A percentile compares a stretch with the other conserved stretches of the same genome.
These are phyloP conservation scores for Sphecodes monilicornis DNA, from an alignment of 2,888 invertebrate species.

Conservation along the genomic window DNA sequence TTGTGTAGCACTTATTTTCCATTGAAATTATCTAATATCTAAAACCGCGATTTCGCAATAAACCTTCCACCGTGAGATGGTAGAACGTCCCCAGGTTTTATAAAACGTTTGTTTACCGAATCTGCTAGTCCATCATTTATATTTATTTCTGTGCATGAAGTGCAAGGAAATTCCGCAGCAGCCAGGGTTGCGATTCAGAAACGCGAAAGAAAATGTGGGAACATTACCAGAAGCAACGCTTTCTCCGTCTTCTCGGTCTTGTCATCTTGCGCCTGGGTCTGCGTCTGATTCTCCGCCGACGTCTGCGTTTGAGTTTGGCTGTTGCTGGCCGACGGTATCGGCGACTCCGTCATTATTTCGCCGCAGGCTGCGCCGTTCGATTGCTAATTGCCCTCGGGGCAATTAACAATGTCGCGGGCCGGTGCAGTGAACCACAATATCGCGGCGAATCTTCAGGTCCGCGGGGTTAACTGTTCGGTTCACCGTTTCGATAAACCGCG, in stretches of 20 bases:
- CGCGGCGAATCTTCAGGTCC: neutral
- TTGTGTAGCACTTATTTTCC: neutral
- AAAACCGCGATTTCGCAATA: neutral
- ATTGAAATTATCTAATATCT: neutral
- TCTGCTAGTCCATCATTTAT: neutral
- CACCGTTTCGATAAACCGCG: neutral
- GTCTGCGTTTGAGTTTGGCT: constrained; percentile 69
- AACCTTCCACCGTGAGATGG: neutral
- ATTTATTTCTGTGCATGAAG: neutral
- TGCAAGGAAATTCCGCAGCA: neutral
- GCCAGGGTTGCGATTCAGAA: neutral
- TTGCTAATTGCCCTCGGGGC: constrained; percentile 63
- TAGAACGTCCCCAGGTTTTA: neutral
- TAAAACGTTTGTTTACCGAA: neutral
- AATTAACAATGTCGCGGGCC: constrained; percentile 44
- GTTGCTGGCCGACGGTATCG: constrained; percentile 77
- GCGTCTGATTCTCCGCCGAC: constrained; percentile 6
- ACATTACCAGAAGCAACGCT: constrained; percentile 77
- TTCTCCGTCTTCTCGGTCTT: constrained; percentile 76
- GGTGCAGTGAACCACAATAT: neutral
- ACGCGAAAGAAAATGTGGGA: neutral
- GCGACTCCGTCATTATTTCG: constrained; percentile 82
- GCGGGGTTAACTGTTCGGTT: neutral
- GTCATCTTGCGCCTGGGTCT: constrained; percentile 34
- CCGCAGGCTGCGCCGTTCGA: constrained; percentile 64